A percentile compares a stretch with the other conserved stretches of the same genome.
These are phyloP conservation scores for Cydia splendana DNA, from an alignment of 1,140 invertebrate genomes.

Conservation along the genomic window DNA sequence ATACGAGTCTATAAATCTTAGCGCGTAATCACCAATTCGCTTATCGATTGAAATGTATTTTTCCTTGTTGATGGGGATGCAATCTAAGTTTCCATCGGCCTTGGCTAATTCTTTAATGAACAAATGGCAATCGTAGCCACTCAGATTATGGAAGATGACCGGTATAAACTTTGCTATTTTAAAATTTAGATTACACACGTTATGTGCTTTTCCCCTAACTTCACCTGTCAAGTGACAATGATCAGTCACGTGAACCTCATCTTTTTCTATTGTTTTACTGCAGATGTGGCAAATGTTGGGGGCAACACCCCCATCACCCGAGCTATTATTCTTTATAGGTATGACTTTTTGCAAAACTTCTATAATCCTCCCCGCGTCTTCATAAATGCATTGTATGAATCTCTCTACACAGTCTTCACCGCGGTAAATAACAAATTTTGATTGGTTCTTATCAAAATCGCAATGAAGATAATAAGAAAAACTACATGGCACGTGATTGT, in stretches of 20 bases:
- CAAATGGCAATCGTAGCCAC: slow-evolving; percentile 37
- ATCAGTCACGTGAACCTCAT: slow-evolving; percentile 45
- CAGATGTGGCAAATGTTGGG: slow-evolving; percentile 52
- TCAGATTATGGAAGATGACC: slow-evolving; percentile 45
- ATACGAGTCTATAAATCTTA: slow-evolving; percentile 41
- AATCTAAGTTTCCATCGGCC: neutral
- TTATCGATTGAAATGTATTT: slow-evolving; percentile 27
- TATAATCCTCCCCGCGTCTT: too few relatives aligned
- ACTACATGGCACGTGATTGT: slow-evolving; percentile 56
- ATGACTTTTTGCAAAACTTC: neutral
- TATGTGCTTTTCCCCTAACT: slow-evolving; percentile 61
- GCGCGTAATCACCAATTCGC: too few relatives aligned
- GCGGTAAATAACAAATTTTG: slow-evolving; percentile 36
- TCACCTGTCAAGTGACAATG: slow-evolving; percentile 59
- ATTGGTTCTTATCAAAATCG: slow-evolving; percentile 47
- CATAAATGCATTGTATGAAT: slow-evolving; percentile 19
- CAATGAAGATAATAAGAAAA: slow-evolving; percentile 53
- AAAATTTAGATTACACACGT: slow-evolving; percentile 61
- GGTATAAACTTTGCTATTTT: slow-evolving; percentile 39
- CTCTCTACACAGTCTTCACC: slow-evolving; percentile 9
- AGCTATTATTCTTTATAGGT: too few relatives aligned
- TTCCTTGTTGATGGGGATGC: slow-evolving; percentile 37
- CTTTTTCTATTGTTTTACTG: slow-evolving; percentile 34
- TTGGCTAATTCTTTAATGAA: slow-evolving; percentile 36
- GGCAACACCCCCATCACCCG: too few relatives aligned